Conservation (phyloP, 2,113 vertebrate genomes). For the Entomyzon cyanotis region DNA sequence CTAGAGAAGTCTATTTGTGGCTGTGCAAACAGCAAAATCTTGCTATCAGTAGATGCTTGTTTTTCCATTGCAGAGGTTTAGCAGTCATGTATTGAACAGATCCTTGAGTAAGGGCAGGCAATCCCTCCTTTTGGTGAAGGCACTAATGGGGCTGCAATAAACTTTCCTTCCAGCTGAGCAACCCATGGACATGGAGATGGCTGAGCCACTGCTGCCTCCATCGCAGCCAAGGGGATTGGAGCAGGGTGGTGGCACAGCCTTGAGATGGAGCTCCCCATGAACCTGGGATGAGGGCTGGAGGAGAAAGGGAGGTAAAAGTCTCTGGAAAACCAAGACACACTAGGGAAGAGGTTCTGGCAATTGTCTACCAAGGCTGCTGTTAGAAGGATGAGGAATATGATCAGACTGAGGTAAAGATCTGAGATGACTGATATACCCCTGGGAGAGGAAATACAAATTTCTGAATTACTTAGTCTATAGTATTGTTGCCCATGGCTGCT, state of each 20-base stretch:
- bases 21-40: neutral
- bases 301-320: neutral
- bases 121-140: neutral
- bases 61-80: neutral
- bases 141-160: neutral
- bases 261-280: accelerated
- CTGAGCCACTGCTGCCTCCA: neutral
- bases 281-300: neutral
- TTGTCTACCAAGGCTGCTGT: neutral
- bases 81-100: neutral
- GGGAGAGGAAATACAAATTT: neutral
- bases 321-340: neutral
- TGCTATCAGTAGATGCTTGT: neutral
- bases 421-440: neutral
- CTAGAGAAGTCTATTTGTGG: neutral
- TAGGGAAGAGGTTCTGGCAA: neutral
- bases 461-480: neutral
- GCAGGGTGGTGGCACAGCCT: neutral
- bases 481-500: neutral
- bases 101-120: neutral
- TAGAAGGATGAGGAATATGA: neutral
- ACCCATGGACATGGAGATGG: neutral
- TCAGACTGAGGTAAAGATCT: neutral
- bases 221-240: neutral
- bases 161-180: neutral